phyloP scores from a whole-genome alignment of 2,888 invertebrate genomes.

The Dryadula phaetusa region DNA sequence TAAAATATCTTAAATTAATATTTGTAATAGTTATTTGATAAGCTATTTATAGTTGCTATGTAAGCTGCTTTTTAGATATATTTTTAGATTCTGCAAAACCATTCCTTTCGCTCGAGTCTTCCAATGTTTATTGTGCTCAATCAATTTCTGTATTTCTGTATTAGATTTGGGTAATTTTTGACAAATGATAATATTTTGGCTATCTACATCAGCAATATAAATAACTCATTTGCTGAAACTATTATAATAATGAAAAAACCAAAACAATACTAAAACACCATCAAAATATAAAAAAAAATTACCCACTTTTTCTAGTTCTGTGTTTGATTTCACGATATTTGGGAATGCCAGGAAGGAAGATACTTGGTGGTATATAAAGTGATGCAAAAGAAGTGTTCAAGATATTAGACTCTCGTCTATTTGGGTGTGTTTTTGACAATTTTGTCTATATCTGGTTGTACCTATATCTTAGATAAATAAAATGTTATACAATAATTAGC shows the following conservation, averaged over 20 bases:
- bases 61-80: constrained; percentile 36
- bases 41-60: constrained; percentile 37
- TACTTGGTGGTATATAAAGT: constrained; percentile 46
- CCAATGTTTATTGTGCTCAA: constrained; percentile 67
- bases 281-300: not conserved
- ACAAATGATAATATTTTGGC: not conserved
- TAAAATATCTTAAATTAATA: constrained; percentile 13
- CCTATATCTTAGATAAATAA: constrained; percentile 60
- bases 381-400: constrained; percentile 66
- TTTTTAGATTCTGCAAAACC: constrained; percentile 39
- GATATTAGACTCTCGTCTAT: constrained; percentile 55
- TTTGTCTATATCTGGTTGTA: constrained; percentile 58
- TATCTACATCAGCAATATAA: not conserved
- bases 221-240: not conserved
- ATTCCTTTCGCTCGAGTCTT: constrained; percentile 67
- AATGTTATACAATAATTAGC: constrained; percentile 58
- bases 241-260: not conserved
- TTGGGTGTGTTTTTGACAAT: constrained; percentile 58
- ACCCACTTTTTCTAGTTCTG: constrained; percentile 34
- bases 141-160: constrained; percentile 47
- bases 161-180: constrained; percentile 18
- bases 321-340: constrained; percentile 31
- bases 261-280: not conserved
- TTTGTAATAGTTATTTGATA: constrained; percentile 30
- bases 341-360: constrained; percentile 26